A percentile compares a stretch with the other conserved stretches of the same genome.
phyloP scores from a whole-genome alignment of 2,797 vertebrate species.

The Sebastes taczanowskii region DNA sequence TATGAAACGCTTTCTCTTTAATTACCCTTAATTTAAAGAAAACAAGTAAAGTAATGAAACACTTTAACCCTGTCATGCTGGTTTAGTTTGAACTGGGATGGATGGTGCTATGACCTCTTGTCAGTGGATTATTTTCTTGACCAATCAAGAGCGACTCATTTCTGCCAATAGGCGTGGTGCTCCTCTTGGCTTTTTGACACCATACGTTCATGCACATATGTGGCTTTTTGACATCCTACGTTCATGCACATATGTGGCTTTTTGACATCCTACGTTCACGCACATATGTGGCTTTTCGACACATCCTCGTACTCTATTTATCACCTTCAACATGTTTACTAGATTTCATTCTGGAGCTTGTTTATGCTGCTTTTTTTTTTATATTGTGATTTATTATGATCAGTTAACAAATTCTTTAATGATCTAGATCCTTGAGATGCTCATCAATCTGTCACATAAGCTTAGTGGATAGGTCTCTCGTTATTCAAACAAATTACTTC shows the following conservation, averaged over 20 bases:
- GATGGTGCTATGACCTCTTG: constrained; percentile 38
- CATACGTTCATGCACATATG: background rate
- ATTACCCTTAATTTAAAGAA: background rate
- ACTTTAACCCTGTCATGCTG: background rate
- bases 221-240: background rate
- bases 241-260: too few relatives aligned
- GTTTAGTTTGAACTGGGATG: background rate
- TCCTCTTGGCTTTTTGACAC: constrained; percentile 13
- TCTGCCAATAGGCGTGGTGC: constrained; percentile 36
- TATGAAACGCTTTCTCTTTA: background rate
- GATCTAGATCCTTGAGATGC: background rate
- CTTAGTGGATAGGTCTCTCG: background rate
- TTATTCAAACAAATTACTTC: background rate
- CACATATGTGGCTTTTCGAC: too few relatives aligned
- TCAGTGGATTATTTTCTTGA: constrained; percentile 35
- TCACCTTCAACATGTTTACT: background rate
- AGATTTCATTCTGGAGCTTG: background rate
- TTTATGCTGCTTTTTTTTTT: background rate
- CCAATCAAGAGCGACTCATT: constrained; percentile 57
- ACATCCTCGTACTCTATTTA: background rate
- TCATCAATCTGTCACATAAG: background rate
- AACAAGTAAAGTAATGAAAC: background rate
- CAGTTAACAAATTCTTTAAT: background rate
- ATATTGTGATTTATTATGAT: background rate
- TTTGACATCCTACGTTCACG: too few relatives aligned